A percentile compares a stretch with the other conserved stretches of the same genome.
Conservation (phyloP, 1,140 invertebrate genomes). For the Tribolium castaneum region DNA sequence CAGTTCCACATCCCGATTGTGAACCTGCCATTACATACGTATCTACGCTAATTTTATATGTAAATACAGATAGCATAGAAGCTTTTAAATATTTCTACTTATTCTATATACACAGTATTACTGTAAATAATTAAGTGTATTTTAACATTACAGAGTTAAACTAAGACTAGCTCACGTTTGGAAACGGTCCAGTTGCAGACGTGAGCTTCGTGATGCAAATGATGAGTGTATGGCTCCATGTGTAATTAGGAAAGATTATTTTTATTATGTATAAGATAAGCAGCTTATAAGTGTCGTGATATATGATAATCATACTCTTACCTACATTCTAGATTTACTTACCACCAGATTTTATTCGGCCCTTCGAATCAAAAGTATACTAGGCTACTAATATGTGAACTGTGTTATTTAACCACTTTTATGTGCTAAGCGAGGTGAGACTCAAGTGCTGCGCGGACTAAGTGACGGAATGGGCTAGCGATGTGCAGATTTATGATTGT, state of each 20-base stretch:
- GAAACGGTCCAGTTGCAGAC: slow-evolving; percentile 40
- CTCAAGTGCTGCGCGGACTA: slow-evolving; percentile 9
- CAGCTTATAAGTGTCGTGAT: slow-evolving; percentile 59
- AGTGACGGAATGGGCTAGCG: slow-evolving; percentile 10
- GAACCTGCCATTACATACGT: slow-evolving; percentile 57
- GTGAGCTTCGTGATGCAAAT: slow-evolving; percentile 50
- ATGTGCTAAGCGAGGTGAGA: slow-evolving; percentile 34
- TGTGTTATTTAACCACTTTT: slow-evolving; percentile 36
- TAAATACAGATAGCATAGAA: slow-evolving; percentile 51
- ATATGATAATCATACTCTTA: slow-evolving; percentile 55
- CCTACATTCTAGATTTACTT: slow-evolving; percentile 36
- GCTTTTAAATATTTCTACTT: slow-evolving; percentile 56
- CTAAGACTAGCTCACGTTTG: slow-evolving; percentile 16
- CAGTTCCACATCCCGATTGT: slow-evolving; percentile 41
- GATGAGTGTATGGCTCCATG: slow-evolving; percentile 51
- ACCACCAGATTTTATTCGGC: slow-evolving; percentile 11
- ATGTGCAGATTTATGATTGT: slow-evolving; percentile 28
- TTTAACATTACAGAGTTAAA: slow-evolving; percentile 43
- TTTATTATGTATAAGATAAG: slow-evolving; percentile 58
- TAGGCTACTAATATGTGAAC: slow-evolving; percentile 33
- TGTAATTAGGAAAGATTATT: slow-evolving; percentile 56
- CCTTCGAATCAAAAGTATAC: slow-evolving; percentile 32
- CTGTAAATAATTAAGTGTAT: slow-evolving; percentile 58
- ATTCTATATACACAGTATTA: slow-evolving; percentile 55
- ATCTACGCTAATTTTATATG: slow-evolving; percentile 52